Evolutionary conservation across 35 echinoderm and acorn worm species (phyloP).

Genomic region (Patiria miniata): DNA sequence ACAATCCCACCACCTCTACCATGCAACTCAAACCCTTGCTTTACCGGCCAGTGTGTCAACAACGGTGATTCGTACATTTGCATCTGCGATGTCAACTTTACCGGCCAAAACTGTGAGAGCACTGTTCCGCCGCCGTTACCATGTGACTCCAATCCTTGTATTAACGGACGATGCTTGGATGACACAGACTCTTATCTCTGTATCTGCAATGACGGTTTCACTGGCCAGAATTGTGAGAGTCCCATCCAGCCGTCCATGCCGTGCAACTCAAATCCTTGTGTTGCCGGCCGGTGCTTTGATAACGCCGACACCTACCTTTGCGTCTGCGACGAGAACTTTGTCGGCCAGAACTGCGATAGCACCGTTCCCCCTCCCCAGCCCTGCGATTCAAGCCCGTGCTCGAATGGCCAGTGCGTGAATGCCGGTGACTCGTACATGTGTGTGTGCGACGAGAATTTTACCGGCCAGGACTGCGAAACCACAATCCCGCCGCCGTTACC

Average conservation of each 20-base stretch:
- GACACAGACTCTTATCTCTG: slow-evolving; percentile 59
- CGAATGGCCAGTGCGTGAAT: slow-evolving; percentile 76
- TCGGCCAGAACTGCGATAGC: slow-evolving; percentile 65
- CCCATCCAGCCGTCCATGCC: slow-evolving; percentile 14
- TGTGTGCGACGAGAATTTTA: slow-evolving; percentile 50
- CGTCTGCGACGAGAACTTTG: slow-evolving; percentile 45
- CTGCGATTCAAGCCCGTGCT: slow-evolving; percentile 83
- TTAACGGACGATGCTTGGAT: slow-evolving; percentile 60
- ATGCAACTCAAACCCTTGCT: slow-evolving; percentile 54
- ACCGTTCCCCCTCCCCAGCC: slow-evolving; percentile 62
- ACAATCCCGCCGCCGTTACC: neutral
- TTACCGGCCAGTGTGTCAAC: slow-evolving; percentile 58
- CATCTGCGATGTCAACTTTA: slow-evolving; percentile 56
- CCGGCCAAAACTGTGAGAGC: slow-evolving; percentile 65
- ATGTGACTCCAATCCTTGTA: slow-evolving; percentile 42
- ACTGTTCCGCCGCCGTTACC: slow-evolving; percentile 22
- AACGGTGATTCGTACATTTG: slow-evolving; percentile 61
- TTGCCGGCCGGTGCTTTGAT: slow-evolving; percentile 59
- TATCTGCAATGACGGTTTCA: slow-evolving; percentile 54
- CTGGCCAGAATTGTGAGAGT: slow-evolving; percentile 64
- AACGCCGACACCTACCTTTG: slow-evolving; percentile 34
- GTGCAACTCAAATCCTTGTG: slow-evolving; percentile 69
- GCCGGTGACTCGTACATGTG: slow-evolving; percentile 57
- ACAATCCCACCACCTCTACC: slow-evolving; percentile 32
- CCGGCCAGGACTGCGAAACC: neutral